Conservation (phyloP, 2,113 vertebrate genomes). For the Scytalopus superciliaris region DNA sequence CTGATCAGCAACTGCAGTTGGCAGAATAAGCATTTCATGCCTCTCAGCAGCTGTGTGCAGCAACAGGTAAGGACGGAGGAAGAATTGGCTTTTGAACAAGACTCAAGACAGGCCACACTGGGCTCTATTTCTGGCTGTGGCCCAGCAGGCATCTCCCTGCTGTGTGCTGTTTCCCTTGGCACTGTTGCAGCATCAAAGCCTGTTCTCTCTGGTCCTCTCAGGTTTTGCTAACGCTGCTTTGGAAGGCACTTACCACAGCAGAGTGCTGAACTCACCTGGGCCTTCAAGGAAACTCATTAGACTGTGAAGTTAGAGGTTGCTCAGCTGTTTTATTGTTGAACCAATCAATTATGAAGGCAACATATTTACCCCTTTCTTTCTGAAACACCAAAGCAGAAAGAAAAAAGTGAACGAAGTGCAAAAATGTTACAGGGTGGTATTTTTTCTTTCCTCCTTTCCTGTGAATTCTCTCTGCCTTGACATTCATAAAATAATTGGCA, state of each 20-base stretch:
- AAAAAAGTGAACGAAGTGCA: not conserved
- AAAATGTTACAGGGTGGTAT: fast-evolving
- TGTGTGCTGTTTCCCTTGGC: not conserved
- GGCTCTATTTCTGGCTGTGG: not conserved
- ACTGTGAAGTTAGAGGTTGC: not conserved
- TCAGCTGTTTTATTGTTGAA: not conserved
- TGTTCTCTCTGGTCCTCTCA: not conserved
- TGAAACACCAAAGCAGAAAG: not conserved
- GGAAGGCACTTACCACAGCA: not conserved
- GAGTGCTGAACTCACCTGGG: not conserved
- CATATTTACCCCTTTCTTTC: not conserved
- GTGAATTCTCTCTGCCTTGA: not conserved
- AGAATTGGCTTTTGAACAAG: not conserved
- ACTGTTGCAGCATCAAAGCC: not conserved
- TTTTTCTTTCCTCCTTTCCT: not conserved
- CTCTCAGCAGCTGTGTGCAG: not conserved
- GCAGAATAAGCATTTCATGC: not conserved
- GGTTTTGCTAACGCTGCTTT: fast-evolving
- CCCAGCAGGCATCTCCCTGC: not conserved
- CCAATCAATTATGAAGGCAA: not conserved
- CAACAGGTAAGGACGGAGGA: not conserved
- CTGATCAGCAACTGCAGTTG: not conserved
- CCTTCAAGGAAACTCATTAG: not conserved
- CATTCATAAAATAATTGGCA: not conserved
- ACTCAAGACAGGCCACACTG: fast-evolving